A percentile compares a stretch with the other conserved stretches of the same genome.
phyloP scores from a whole-genome alignment of 2,797 vertebrate species.

The Adelosebastes latens region DNA sequence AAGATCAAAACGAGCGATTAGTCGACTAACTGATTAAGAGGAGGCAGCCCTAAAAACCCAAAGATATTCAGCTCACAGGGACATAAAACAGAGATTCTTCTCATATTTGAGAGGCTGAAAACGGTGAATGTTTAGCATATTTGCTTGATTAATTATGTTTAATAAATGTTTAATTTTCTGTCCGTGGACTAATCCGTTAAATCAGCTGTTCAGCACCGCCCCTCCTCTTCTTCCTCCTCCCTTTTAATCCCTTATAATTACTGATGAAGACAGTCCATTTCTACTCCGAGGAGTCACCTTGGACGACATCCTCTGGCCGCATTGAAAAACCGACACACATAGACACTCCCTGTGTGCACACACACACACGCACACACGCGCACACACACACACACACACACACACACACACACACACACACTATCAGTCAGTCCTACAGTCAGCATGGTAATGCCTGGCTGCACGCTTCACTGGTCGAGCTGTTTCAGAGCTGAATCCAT shows the following conservation, averaged over 20 bases:
- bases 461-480: slow-evolving; percentile 61
- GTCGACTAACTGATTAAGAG: too few relatives aligned
- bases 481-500: slow-evolving; percentile 60
- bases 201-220: background rate
- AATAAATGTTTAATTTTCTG: slow-evolving; percentile 9
- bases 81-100: background rate
- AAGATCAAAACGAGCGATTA: background rate
- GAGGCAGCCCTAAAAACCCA: too few relatives aligned
- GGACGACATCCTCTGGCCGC: slow-evolving; percentile 60
- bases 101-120: background rate
- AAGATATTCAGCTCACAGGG: background rate
- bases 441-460: slow-evolving; percentile 62
- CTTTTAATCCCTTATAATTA: slow-evolving; percentile 39
- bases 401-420: slow-evolving; percentile 25
- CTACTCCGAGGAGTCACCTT: slow-evolving; percentile 79
- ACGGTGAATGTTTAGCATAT: background rate
- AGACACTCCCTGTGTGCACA: slow-evolving; percentile 1
- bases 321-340: slow-evolving; percentile 8
- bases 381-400: slow-evolving; percentile 35
- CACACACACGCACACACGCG: slow-evolving; percentile 38
- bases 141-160: background rate
- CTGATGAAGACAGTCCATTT: slow-evolving; percentile 35
- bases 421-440: slow-evolving; percentile 36
- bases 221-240: background rate
- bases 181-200: background rate